phyloP scores from a whole-genome alignment of 1,140 invertebrate genomes.

The Carcinoscorpius rotundicauda region DNA sequence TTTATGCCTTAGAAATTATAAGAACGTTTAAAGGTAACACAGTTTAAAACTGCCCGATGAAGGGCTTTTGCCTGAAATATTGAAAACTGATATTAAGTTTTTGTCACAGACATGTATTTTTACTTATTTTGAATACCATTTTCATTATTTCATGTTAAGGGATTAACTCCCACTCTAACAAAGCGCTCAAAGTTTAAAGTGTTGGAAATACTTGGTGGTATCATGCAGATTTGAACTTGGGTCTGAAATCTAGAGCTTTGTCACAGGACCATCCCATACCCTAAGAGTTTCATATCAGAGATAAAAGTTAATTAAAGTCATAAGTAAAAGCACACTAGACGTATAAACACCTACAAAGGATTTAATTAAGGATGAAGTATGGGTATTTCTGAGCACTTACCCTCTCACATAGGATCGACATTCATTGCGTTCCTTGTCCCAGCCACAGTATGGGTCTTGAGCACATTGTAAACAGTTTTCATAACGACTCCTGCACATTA shows the following conservation, averaged over 20 bases:
- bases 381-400: conserved; percentile 38
- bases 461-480: conserved; percentile 77
- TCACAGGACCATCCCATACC: neutral
- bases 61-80: too few species aligned
- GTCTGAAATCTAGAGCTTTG: neutral
- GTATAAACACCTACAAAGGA: neutral
- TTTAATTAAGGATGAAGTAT: neutral
- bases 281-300: neutral
- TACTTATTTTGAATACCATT: too few species aligned
- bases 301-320: neutral
- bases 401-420: conserved; percentile 68
- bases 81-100: too few species aligned
- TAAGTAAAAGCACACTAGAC: neutral
- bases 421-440: conserved; percentile 67
- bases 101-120: too few species aligned
- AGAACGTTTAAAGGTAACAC: too few species aligned
- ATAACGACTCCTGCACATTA: conserved; percentile 69
- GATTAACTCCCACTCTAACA: too few species aligned
- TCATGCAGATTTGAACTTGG: too few species aligned
- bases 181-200: too few species aligned
- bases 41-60: too few species aligned
- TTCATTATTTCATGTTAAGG: too few species aligned
- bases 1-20: too few species aligned
- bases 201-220: too few species aligned
- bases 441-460: conserved; percentile 79